phyloP scores from a whole-genome alignment of 2,797 vertebrate genomes.

The Malurus leucopterus region DNA sequence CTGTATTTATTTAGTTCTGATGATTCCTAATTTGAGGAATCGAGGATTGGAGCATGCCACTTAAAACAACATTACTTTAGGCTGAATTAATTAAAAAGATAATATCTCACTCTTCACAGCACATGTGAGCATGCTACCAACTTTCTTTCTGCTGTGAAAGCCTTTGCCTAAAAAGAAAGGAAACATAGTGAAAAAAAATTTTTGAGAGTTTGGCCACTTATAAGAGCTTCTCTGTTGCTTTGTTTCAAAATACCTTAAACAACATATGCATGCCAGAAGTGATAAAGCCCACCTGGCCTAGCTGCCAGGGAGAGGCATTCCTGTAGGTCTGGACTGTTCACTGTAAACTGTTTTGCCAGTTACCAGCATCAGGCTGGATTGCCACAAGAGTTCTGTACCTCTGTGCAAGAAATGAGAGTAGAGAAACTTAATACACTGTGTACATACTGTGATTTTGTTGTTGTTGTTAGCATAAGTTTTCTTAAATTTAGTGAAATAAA shows the following conservation, averaged over 20 bases:
- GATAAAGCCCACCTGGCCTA: not conserved
- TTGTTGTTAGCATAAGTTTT: not conserved
- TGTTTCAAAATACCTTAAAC: not conserved
- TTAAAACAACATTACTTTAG: not conserved
- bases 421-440: not conserved
- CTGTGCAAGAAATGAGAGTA: not conserved
- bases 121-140: not conserved
- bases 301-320: not conserved
- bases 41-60: not conserved
- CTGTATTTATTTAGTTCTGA: not conserved
- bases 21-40: not conserved
- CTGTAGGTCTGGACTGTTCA: not conserved
- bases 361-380: not conserved
- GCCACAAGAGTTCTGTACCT: not conserved
- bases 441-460: not conserved
- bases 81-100: conserved; percentile 21
- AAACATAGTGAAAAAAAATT: not conserved
- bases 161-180: not conserved
- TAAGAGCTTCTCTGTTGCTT: not conserved
- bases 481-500: not conserved
- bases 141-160: not conserved
- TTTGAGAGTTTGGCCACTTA: not conserved
- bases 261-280: not conserved
- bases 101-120: not conserved
- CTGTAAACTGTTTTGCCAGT: not conserved